Percentiles rank a stretch among this genome's conserved stretches.
These are phyloP conservation scores for Recurvirostra avosetta DNA, from an alignment of 2,113 vertebrate species.

Conservation along the genomic window DNA sequence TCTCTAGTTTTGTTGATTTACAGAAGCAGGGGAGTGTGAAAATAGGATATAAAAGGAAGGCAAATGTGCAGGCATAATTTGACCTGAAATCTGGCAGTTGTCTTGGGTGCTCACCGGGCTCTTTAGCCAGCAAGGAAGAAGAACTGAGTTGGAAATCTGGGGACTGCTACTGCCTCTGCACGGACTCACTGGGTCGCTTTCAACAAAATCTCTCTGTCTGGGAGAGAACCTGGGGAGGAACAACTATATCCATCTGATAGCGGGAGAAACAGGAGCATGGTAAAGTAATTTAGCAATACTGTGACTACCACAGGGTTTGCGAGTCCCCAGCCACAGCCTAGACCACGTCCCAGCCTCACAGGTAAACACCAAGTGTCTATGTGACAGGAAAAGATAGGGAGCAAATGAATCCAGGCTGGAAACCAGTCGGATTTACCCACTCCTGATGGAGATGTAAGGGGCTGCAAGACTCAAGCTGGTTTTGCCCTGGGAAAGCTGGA, in stretches of 20 bases:
- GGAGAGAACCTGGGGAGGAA: neutral
- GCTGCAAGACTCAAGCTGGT: neutral
- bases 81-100: neutral
- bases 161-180: neutral
- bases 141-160: neutral
- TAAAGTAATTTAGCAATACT: neutral
- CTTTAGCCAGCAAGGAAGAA: neutral
- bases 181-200: neutral
- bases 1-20: neutral
- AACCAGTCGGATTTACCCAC: neutral
- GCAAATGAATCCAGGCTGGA: neutral
- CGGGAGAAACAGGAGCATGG: neutral
- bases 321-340: neutral
- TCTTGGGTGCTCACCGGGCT: neutral
- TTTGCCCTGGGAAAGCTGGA: neutral
- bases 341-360: fast-evolving
- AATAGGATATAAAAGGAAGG: neutral
- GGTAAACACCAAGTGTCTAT: neutral
- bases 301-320: neutral
- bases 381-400: neutral
- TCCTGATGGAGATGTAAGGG: neutral
- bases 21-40: neutral
- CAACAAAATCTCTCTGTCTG: neutral
- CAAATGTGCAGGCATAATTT: neutral
- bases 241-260: neutral